These are phyloP conservation scores for Apotomis betuletana DNA, from an alignment of 2,888 invertebrate species.

Conservation along the genomic window DNA sequence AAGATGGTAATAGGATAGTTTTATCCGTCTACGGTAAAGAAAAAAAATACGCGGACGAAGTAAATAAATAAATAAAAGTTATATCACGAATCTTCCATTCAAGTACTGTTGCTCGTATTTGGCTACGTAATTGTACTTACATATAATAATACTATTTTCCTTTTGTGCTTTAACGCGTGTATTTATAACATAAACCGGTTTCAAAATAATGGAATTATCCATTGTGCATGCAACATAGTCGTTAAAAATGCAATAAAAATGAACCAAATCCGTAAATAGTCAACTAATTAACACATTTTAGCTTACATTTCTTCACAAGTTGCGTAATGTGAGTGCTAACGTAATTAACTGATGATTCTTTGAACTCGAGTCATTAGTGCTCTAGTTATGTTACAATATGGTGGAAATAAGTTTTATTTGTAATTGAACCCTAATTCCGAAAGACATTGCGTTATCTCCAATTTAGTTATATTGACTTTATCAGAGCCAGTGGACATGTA, in stretches of 20 bases:
- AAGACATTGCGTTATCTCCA: too few relatives aligned
- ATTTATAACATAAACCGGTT: conserved; percentile 4
- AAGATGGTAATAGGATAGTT: too few relatives aligned
- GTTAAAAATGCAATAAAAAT: conserved; percentile 29
- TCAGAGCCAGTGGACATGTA: too few relatives aligned
- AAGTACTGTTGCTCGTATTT: too few relatives aligned
- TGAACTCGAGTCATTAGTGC: not conserved
- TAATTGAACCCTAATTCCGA: too few relatives aligned
- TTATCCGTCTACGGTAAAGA: too few relatives aligned
- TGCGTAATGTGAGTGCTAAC: conserved; percentile 11
- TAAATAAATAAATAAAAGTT: too few relatives aligned
- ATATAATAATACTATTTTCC: too few relatives aligned
- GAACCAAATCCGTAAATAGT: conserved; percentile 6
- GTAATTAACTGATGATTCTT: conserved; percentile 12
- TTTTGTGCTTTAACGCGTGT: not conserved
- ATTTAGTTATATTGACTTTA: too few relatives aligned
- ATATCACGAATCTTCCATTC: too few relatives aligned
- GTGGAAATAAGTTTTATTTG: not conserved
- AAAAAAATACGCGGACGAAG: too few relatives aligned
- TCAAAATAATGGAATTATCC: conserved; percentile 9
- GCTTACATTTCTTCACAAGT: not conserved
- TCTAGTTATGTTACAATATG: not conserved
- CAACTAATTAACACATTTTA: conserved; percentile 17
- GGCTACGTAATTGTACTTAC: too few relatives aligned
- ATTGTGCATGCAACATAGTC: conserved; percentile 10